Evolutionary conservation across 2,113 vertebrate genomes (phyloP).

Genomic region (Oryzias woworae): DNA sequence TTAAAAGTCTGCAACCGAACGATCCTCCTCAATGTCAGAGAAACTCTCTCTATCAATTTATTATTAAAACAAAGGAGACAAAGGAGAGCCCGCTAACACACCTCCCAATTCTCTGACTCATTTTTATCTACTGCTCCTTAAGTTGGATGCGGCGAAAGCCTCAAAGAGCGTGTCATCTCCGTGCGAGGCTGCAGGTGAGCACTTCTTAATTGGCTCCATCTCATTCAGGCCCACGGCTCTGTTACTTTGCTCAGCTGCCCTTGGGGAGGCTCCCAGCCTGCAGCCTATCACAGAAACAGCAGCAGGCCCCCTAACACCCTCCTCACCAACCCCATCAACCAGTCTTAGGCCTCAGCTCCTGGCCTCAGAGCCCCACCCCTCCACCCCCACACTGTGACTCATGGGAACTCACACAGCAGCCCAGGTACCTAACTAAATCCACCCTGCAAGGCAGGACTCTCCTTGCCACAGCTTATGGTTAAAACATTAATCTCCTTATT

Average conservation of each 20-base stretch:
- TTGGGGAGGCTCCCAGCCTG: conserved; percentile 57
- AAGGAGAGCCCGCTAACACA: conserved; percentile 15
- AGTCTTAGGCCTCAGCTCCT: conserved; percentile 45
- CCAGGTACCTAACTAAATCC: conserved; percentile 50
- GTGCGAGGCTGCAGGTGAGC: conserved; percentile 76
- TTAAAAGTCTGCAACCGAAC: no score
- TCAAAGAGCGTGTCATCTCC: conserved; percentile 65
- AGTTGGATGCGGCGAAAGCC: conserved; percentile 60
- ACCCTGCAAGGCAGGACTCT: conserved; percentile 35
- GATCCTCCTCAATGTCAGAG: conserved; percentile 31
- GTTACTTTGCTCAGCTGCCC: conserved; percentile 44
- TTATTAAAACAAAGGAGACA: conserved; percentile 13
- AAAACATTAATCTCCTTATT: conserved; percentile 60
- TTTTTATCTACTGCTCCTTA: conserved; percentile 59
- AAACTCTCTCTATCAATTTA: conserved; percentile 50
- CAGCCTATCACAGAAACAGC: conserved; percentile 67
- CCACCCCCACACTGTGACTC: conserved; percentile 6
- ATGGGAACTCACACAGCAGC: conserved; percentile 13
- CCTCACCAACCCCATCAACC: conserved; percentile 25
- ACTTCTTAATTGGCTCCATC: conserved; percentile 79
- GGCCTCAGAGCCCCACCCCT: conserved; percentile 15
- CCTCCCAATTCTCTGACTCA: conserved; percentile 28
- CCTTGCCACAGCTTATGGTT: conserved; percentile 57
- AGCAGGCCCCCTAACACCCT: conserved; percentile 35
- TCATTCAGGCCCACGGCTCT: conserved; percentile 47